A percentile compares a stretch with the other conserved stretches of the same genome.
Conservation (phyloP, 2,888 invertebrate species). For the Hypercompe scribonia region DNA sequence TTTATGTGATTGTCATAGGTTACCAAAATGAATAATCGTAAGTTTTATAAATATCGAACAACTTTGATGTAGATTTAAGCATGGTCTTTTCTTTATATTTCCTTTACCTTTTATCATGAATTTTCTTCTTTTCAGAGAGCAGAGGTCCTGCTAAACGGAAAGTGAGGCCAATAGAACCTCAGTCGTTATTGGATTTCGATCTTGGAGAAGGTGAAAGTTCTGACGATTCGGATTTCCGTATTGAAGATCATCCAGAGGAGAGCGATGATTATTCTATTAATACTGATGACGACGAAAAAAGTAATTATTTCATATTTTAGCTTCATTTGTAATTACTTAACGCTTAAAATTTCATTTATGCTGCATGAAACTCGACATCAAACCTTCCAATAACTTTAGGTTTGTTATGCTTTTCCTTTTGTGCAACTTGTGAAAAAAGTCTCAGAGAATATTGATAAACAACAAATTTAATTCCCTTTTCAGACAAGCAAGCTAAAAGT, state of each 20-base stretch:
- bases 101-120: slow-evolving; percentile 13
- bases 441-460: not conserved
- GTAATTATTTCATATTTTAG: slow-evolving; percentile 62
- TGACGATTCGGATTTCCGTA: slow-evolving; percentile 97
- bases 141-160: slow-evolving; percentile 93
- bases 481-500: slow-evolving; percentile 65
- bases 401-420: not conserved
- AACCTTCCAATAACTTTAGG: not conserved
- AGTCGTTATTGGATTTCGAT: slow-evolving; percentile 93
- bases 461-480: slow-evolving; percentile 11
- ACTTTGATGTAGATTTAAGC: slow-evolving; percentile 1
- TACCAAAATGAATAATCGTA: slow-evolving; percentile 58
- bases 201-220: slow-evolving; percentile 96
- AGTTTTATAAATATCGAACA: slow-evolving; percentile 33
- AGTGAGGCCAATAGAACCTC: slow-evolving; percentile 92
- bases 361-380: not conserved
- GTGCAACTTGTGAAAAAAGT: too few relatives aligned
- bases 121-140: slow-evolving; percentile 62
- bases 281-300: slow-evolving; percentile 88
- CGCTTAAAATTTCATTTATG: not conserved
- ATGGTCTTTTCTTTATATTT: slow-evolving; percentile 5
- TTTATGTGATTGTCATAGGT: slow-evolving; percentile 5
- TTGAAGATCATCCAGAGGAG: slow-evolving; percentile 94
- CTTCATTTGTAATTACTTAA: not conserved
- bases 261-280: slow-evolving; percentile 91